phyloP scores from a whole-genome alignment of 64 coral and sea anemone genomes.

The Trachythela sp. region DNA sequence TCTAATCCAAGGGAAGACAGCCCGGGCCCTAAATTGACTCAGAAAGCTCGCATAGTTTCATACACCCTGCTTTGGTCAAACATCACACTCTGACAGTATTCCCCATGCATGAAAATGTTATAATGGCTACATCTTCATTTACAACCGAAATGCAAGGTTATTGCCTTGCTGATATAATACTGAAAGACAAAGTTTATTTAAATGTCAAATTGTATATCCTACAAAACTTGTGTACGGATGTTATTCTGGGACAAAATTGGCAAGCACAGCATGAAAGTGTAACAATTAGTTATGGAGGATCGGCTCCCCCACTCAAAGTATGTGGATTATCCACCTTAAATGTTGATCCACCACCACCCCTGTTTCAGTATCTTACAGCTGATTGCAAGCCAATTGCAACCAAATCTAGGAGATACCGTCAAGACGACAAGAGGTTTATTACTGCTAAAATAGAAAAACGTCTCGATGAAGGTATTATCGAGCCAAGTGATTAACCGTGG shows the following conservation, averaged over 20 bases:
- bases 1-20: background rate
- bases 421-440: too few species aligned
- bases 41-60: slow-evolving; percentile 12
- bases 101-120: slow-evolving; percentile 13
- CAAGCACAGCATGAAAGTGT: slow-evolving; percentile 24
- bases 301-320: slow-evolving; percentile 5
- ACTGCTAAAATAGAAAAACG: too few species aligned
- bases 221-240: background rate
- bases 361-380: slow-evolving; percentile 28
- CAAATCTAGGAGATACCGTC: too few species aligned
- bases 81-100: background rate
- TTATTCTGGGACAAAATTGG: slow-evolving; percentile 33
- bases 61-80: background rate
- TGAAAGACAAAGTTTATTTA: background rate
- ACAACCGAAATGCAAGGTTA: slow-evolving; percentile 5
- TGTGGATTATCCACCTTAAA: background rate
- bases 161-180: slow-evolving; percentile 1
- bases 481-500: too few species aligned
- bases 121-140: slow-evolving; percentile 13
- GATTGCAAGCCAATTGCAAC: background rate
- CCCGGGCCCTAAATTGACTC: background rate
- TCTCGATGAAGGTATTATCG: too few species aligned
- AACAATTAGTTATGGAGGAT: slow-evolving; percentile 1
- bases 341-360: background rate
- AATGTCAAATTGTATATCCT: slow-evolving; percentile 12